Evolutionary conservation across 2,797 vertebrate genomes (phyloP).

Genomic region (Lagorchestes hirsutus): DNA sequence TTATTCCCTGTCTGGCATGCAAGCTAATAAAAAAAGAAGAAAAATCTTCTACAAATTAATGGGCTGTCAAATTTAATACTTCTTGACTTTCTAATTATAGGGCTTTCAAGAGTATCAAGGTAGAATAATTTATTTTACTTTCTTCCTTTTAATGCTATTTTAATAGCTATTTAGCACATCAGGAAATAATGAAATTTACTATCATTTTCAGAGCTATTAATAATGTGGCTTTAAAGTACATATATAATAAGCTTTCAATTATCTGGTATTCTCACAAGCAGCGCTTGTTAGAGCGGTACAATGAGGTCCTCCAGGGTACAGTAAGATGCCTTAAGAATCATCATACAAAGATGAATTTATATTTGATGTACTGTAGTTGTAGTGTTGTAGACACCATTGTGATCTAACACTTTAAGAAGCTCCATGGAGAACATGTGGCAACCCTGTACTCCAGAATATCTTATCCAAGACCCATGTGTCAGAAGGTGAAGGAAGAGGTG

Average conservation of each 20-base stretch:
- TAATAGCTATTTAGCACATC: conserved; percentile 14
- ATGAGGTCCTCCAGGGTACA: conserved; percentile 15
- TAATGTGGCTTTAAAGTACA: conserved; percentile 18
- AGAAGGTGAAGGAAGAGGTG: neutral
- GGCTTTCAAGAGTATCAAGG: conserved; percentile 55
- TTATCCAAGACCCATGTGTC: neutral
- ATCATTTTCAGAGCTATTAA: conserved; percentile 11
- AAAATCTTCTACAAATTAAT: conserved; percentile 50
- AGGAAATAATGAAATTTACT: conserved; percentile 5
- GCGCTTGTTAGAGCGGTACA: conserved; percentile 3
- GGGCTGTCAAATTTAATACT: conserved; percentile 36
- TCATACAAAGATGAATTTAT: conserved; percentile 33
- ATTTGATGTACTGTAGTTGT: conserved; percentile 10
- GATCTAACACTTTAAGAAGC: neutral
- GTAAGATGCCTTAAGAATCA: neutral
- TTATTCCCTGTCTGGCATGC: conserved; percentile 57
- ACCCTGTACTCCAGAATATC: neutral
- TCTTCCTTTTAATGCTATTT: conserved; percentile 28
- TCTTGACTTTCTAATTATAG: conserved; percentile 30
- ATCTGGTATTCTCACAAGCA: conserved; percentile 38
- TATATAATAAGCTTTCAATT: conserved; percentile 5
- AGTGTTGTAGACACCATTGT: neutral
- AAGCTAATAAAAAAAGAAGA: conserved; percentile 63
- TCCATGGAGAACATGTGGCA: neutral
- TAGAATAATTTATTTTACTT: conserved; percentile 30